Evolutionary conservation across 2,797 vertebrate species (phyloP), one percentile per base, ranked within the genome.

Genomic region (Poecilia gillii): DNA sequence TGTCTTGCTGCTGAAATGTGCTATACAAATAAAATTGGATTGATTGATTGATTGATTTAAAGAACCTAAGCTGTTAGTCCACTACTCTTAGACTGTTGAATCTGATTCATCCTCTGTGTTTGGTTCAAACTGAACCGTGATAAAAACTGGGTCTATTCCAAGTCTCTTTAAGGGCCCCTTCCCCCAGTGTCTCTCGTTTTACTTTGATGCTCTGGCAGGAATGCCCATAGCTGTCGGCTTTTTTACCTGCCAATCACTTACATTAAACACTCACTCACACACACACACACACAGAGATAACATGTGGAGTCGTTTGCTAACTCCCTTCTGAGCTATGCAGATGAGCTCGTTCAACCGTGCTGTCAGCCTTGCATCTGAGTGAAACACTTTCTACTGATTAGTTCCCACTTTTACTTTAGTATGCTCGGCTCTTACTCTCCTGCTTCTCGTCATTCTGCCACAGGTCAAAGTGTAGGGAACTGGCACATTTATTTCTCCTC

Each of bases 401-500:
- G 77, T 59, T 73, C 39, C 13, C 13, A 16, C 25, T 46, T 57
- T 68, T 74, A 18, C 76, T 49, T 78, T 66, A 18, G 41, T 79
- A 31, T 74, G 71, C 72, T 81, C 73, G 12, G 70, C 33, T 80
- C 83, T 41, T 68, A 41, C 9, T 41, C 36, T 74, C 78, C 79
- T 74, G 39, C 73, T 70, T 74, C 76, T 83, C 73, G 28, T 84
- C 81, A 28, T 77, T 75, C 43, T 12, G 75, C 75, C 28, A 72
- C 64, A 3, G 81, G 70, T 81, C 84, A 77, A 81, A 72, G 82
- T 72, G 74, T 77, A 46, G 79, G 55, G 79, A 82, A 86, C 76
- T 92, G 92, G 93, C 93, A 95, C 91, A 83, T 93, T 90, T 90
- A 92, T 93, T 85, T 88, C 82, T 88, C 81, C 71, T 90, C 85